Conservation (phyloP, 53 echinoderm and acorn worm species). For the Paracentrotus lividus region DNA sequence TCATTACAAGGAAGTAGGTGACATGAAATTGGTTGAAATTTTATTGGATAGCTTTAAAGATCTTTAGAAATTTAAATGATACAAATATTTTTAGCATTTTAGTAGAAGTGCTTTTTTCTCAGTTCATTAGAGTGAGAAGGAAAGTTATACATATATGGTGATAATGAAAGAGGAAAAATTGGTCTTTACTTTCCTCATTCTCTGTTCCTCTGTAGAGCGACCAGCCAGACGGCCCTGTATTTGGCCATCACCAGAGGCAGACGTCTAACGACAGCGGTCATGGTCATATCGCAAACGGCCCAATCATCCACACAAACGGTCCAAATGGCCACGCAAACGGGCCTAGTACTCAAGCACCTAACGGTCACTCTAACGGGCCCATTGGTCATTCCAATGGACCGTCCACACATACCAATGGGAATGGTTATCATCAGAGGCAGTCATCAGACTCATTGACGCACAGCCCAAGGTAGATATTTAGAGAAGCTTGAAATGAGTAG, state of each 20-base stretch:
- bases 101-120: too few relatives aligned
- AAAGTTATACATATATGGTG: too few relatives aligned
- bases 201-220: constrained; percentile 31
- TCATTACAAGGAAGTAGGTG: too few relatives aligned
- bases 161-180: too few relatives aligned
- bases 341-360: neutral
- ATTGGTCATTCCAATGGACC: constrained; percentile 52
- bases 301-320: constrained; percentile 7
- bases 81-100: too few relatives aligned
- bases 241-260: constrained; percentile 63
- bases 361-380: neutral
- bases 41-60: too few relatives aligned
- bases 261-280: constrained; percentile 48
- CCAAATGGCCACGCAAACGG: constrained; percentile 9
- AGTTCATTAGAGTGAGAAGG: too few relatives aligned
- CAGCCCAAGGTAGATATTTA: constrained; percentile 29
- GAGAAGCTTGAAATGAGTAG: neutral
- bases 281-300: neutral
- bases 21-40: too few relatives aligned
- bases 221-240: constrained; percentile 66
- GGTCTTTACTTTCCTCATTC: too few relatives aligned
- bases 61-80: too few relatives aligned
- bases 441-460: constrained; percentile 6
- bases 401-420: constrained; percentile 20
- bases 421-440: constrained; percentile 59